These are phyloP conservation scores for Tapirus indicus DNA, from an alignment of 2,797 vertebrate species.

Conservation along the genomic window DNA sequence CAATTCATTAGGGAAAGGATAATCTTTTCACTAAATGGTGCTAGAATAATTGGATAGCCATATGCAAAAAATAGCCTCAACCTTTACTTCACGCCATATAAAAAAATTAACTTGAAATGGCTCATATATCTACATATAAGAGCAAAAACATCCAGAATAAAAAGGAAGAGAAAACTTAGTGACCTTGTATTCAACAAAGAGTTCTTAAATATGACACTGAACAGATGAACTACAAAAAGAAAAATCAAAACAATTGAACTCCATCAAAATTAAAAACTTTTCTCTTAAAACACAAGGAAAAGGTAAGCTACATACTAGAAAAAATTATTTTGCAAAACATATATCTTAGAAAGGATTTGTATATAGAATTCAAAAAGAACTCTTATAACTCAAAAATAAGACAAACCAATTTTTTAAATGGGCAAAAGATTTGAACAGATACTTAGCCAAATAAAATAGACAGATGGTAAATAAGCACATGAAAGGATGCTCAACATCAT, in stretches of 20 bases:
- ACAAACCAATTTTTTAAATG: not conserved
- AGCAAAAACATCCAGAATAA: not conserved
- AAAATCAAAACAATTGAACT: not conserved
- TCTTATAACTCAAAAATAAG: not conserved
- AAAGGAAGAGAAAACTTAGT: not conserved
- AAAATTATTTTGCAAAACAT: not conserved
- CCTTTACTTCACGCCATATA: not conserved
- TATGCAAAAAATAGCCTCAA: not conserved
- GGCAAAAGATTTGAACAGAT: not conserved
- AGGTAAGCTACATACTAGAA: not conserved
- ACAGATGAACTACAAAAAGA: not conserved
- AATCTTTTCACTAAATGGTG: not conserved
- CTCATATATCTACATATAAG: not conserved
- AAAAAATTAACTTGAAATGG: not conserved
- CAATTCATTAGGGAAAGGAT: not conserved
- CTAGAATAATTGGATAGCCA: not conserved
- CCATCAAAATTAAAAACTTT: not conserved
- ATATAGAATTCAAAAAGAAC: not conserved
- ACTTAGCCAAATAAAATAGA: not conserved
- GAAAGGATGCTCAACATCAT: not conserved
- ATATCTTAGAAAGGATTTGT: not conserved
- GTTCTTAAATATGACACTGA: not conserved
- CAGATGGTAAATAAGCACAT: not conserved
- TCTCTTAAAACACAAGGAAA: not conserved
- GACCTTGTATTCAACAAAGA: not conserved